Conservation (phyloP, 2,888 invertebrate genomes). For the Cactoblastis cactorum region DNA sequence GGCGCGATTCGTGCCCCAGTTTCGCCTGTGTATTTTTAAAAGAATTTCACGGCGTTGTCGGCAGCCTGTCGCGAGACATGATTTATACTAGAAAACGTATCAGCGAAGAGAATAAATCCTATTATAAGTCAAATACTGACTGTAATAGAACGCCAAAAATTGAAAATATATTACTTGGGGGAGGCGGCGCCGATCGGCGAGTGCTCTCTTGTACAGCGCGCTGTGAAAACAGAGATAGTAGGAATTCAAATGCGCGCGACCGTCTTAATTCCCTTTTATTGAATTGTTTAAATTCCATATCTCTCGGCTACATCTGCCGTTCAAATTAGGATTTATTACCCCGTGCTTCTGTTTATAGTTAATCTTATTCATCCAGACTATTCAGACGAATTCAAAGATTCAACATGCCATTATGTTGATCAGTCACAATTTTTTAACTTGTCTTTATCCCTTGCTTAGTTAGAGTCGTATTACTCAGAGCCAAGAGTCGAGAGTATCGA, state of each 20-base stretch:
- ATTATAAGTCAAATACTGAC: slow-evolving; percentile 54
- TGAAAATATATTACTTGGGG: slow-evolving; percentile 73
- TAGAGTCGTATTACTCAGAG: no score
- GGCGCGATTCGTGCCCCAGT: slow-evolving; percentile 11
- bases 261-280: slow-evolving; percentile 43
- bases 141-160: slow-evolving; percentile 65
- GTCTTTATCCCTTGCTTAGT: no score
- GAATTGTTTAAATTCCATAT: slow-evolving; percentile 36
- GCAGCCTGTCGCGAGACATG: slow-evolving; percentile 10
- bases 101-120: slow-evolving; percentile 48
- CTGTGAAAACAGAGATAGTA: slow-evolving; percentile 70
- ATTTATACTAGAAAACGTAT: slow-evolving; percentile 25
- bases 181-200: slow-evolving; percentile 50
- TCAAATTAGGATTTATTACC: slow-evolving; percentile 15
- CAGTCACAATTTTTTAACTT: no score
- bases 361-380: background rate
- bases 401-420: no score
- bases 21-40: slow-evolving; percentile 15
- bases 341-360: slow-evolving; percentile 1
- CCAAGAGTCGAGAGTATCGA: no score
- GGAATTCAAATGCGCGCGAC: slow-evolving; percentile 36
- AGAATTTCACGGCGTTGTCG: slow-evolving; percentile 17
- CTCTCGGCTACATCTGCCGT: slow-evolving; percentile 17
- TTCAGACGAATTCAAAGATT: background rate
- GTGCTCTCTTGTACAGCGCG: slow-evolving; percentile 48